A percentile compares a stretch with the other conserved stretches of the same genome.
These are phyloP conservation scores for Taphrorychus bicolor DNA, from an alignment of 2,888 invertebrate genomes.

Conservation along the genomic window DNA sequence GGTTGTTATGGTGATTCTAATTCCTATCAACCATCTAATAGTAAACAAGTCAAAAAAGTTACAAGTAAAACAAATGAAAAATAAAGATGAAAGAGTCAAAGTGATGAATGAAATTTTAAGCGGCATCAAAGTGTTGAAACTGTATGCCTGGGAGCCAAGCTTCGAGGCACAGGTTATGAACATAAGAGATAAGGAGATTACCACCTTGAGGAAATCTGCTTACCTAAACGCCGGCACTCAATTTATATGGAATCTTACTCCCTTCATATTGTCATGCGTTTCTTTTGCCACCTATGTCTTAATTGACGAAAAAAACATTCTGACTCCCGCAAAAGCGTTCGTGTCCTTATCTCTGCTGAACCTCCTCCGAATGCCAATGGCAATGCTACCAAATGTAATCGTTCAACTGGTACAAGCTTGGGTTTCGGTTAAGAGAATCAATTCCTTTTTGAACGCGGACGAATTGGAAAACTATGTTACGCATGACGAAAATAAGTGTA, in stretches of 20 bases:
- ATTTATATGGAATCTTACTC: constrained; percentile 69
- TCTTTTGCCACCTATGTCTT: constrained; percentile 58
- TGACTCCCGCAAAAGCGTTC: constrained; percentile 64
- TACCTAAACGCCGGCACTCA: constrained; percentile 65
- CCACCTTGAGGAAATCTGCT: constrained; percentile 64
- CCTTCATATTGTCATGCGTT: constrained; percentile 58
- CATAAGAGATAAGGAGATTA: constrained; percentile 66
- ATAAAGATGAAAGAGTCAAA: constrained; percentile 65
- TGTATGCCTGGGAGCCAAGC: constrained; percentile 70
- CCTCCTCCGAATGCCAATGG: constrained; percentile 65
- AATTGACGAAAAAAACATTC: constrained; percentile 55
- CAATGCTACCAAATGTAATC: constrained; percentile 61
- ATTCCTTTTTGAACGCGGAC: constrained; percentile 89
- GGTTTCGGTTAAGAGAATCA: constrained; percentile 71
- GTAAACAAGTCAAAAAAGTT: constrained; percentile 60
- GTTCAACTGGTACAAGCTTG: constrained; percentile 52
- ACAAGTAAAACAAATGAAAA: constrained; percentile 63
- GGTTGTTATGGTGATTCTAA: constrained; percentile 61
- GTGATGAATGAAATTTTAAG: constrained; percentile 65
- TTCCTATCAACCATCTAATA: constrained; percentile 62
- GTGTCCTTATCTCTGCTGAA: constrained; percentile 66
- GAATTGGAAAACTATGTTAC: constrained; percentile 81
- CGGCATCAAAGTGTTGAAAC: constrained; percentile 67
- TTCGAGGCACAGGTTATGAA: constrained; percentile 64
- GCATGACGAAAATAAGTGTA: constrained; percentile 63